phyloP scores from a whole-genome alignment of 2,797 vertebrate genomes.

The Streptopelia turtur region DNA sequence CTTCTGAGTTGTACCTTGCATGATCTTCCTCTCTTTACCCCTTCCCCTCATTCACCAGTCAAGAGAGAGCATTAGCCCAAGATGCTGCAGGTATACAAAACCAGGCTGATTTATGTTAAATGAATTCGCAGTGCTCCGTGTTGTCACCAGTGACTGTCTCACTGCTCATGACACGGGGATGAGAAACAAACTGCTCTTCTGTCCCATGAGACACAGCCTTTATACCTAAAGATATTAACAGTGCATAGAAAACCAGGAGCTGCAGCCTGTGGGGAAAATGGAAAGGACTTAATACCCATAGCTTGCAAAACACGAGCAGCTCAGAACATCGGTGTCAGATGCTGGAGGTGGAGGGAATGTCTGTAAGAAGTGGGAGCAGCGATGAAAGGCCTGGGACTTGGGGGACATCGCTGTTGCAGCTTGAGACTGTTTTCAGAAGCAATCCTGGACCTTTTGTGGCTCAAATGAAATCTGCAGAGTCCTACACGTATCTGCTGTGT shows the following conservation, averaged over 20 bases:
- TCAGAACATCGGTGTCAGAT: background rate
- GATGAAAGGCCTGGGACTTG: background rate
- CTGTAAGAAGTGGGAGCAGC: background rate
- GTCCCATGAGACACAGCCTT: background rate
- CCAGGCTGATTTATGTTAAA: background rate
- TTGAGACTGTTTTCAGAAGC: background rate
- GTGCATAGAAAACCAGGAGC: background rate
- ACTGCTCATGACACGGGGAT: background rate
- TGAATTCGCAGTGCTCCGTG: background rate
- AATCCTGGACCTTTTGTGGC: background rate
- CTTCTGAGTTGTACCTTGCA: background rate
- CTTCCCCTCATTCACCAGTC: background rate
- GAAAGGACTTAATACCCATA: background rate
- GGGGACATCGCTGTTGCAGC: rapidly evolving
- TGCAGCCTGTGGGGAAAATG: background rate
- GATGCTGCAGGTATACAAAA: background rate
- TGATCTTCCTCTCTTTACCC: background rate
- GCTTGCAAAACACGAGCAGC: background rate
- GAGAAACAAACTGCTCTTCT: constrained; percentile 1
- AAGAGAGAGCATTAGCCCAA: background rate
- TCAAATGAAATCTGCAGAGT: background rate
- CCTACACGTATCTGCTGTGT: background rate
- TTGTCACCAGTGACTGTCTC: background rate
- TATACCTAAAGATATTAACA: background rate
- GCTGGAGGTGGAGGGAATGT: background rate